A percentile compares a stretch with the other conserved stretches of the same genome.
phyloP scores from a whole-genome alignment of 2,113 vertebrate genomes.

The Fulmarus glacialis region DNA sequence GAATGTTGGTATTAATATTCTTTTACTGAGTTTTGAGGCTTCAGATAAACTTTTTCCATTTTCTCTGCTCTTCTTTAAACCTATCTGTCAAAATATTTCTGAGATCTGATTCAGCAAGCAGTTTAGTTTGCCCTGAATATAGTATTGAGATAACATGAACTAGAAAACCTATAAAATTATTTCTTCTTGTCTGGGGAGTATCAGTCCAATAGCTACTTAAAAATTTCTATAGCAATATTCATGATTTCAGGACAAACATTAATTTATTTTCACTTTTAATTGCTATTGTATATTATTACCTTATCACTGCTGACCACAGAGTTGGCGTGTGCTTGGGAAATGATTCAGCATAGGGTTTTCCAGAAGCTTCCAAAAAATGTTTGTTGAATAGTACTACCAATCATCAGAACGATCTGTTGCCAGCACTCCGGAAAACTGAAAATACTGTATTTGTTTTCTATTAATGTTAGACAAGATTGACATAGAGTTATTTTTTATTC shows the following conservation, averaged over 20 bases:
- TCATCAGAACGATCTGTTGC: neutral
- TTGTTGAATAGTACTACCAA: neutral
- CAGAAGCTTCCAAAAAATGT: neutral
- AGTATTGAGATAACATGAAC: neutral
- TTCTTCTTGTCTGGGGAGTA: neutral
- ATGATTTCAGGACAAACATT: neutral
- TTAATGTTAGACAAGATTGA: neutral
- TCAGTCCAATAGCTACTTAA: neutral
- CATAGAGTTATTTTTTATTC: neutral
- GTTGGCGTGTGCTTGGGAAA: neutral
- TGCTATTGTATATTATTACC: neutral
- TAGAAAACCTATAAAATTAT: neutral
- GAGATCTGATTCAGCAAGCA: slow-evolving; percentile 16
- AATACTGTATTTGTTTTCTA: neutral
- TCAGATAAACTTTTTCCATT: neutral
- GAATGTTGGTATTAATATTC: neutral
- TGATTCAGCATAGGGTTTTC: neutral
- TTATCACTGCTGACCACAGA: neutral
- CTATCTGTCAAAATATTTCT: neutral
- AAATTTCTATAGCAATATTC: neutral
- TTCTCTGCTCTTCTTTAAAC: slow-evolving; percentile 1
- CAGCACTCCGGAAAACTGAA: neutral
- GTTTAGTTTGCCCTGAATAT: neutral
- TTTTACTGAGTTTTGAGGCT: neutral
- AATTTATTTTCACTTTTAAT: neutral